These are phyloP conservation scores for Phymastichus coffea DNA, from an alignment of 1,140 invertebrate species.

Conservation along the genomic window DNA sequence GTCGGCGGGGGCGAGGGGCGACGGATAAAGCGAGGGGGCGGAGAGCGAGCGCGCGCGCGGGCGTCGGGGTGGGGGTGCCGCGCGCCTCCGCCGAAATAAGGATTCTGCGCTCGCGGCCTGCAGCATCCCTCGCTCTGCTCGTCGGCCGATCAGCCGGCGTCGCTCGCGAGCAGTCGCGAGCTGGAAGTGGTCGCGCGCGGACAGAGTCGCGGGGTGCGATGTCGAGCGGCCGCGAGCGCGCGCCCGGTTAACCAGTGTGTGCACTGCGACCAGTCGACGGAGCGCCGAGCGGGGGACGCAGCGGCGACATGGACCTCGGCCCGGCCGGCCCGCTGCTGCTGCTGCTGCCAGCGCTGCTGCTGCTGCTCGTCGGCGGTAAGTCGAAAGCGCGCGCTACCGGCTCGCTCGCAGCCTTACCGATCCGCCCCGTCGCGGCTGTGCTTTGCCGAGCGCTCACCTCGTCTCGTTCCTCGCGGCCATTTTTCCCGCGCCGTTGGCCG, in stretches of 20 bases:
- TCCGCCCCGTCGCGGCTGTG: too few species aligned
- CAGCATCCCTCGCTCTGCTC: conserved; percentile 53
- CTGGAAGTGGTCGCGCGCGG: conserved; percentile 50
- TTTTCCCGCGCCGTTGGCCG: too few species aligned
- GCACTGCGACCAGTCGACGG: too few species aligned
- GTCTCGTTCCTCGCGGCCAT: too few species aligned
- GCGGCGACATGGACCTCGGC: not conserved
- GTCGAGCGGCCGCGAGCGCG: not conserved
- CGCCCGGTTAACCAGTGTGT: not conserved
- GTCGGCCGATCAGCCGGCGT: too few species aligned
- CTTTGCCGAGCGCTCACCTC: too few species aligned
- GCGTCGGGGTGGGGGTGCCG: conserved; percentile 18
- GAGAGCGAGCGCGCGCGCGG: not conserved
- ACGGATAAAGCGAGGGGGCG: conserved; percentile 19
- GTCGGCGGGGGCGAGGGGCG: conserved; percentile 1
- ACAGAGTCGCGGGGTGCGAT: not conserved
- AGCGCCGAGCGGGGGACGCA: conserved; percentile 7
- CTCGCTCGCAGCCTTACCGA: conserved; percentile 15
- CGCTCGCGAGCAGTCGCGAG: conserved; percentile 54
- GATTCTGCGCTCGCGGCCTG: conserved; percentile 46
- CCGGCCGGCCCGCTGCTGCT: conserved; percentile 42
- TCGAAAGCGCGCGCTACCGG: conserved; percentile 17
- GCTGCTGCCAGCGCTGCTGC: too few species aligned
- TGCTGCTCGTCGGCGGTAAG: conserved; percentile 48
- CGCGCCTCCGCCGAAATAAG: conserved; percentile 11